Percentiles rank a stretch among this genome's conserved stretches.
Conservation (phyloP, 2,797 vertebrate species). For the Malacoraja senta region DNA sequence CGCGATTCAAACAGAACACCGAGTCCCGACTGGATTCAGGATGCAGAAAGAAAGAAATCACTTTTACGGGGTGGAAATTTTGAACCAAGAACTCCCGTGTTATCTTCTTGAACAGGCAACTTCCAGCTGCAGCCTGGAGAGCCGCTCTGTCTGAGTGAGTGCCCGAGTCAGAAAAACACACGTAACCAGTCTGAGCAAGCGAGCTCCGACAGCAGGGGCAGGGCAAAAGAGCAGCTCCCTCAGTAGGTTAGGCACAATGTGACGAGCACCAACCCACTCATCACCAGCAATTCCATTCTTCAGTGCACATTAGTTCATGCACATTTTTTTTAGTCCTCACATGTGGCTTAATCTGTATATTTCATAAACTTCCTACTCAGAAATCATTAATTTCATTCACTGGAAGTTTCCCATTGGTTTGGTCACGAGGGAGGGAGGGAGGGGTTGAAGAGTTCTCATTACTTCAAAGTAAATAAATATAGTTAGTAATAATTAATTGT, state of each 20-base stretch:
- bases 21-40: background rate
- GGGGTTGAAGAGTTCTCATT: background rate
- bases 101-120: background rate
- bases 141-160: background rate
- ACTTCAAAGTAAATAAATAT: background rate
- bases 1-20: background rate
- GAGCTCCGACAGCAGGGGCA: slow-evolving; percentile 54
- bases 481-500: background rate
- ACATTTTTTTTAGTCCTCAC: background rate
- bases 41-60: background rate
- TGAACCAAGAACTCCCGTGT: background rate
- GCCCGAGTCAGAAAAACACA: slow-evolving; percentile 38
- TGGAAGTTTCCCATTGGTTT: background rate
- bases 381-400: background rate
- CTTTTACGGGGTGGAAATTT: background rate
- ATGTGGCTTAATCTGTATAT: background rate
- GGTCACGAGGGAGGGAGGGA: too few relatives aligned
- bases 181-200: slow-evolving; percentile 51
- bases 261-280: slow-evolving; percentile 1
- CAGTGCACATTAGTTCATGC: background rate
- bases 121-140: background rate
- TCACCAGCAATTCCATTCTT: slow-evolving; percentile 2
- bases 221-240: background rate
- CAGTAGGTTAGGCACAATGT: background rate
- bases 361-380: background rate